phyloP scores from a whole-genome alignment of 2,888 invertebrate species.

The Bellardia pandia region DNA sequence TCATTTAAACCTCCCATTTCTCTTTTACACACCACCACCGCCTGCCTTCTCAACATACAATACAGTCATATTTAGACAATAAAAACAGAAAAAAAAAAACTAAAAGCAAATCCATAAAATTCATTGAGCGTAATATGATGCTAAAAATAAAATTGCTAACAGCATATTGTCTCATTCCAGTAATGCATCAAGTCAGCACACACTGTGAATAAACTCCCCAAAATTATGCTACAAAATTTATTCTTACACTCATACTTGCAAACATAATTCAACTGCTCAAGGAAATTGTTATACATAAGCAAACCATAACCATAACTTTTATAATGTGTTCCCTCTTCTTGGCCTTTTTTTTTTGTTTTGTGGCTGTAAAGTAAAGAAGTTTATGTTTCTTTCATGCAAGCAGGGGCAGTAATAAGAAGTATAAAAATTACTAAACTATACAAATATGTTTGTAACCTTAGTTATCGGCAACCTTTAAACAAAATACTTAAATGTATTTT shows the following conservation, averaged over 20 bases:
- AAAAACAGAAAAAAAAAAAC: not conserved
- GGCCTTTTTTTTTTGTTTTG: too few relatives aligned
- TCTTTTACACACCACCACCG: not conserved
- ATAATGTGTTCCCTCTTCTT: too few relatives aligned
- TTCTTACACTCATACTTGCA: not conserved
- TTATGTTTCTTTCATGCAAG: not conserved
- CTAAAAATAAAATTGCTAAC: conserved; percentile 52
- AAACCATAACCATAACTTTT: conserved; percentile 53
- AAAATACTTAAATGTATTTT: conserved; percentile 18
- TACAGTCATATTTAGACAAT: conserved; percentile 8
- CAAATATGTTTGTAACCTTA: conserved; percentile 38
- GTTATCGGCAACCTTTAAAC: conserved; percentile 35
- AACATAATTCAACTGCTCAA: conserved; percentile 37
- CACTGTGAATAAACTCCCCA: conserved; percentile 18
- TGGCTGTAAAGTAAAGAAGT: not conserved
- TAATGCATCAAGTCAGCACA: conserved; percentile 51
- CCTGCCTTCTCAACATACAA: not conserved
- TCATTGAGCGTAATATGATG: conserved; percentile 65
- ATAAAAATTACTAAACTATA: conserved; percentile 11
- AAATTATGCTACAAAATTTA: conserved; percentile 25
- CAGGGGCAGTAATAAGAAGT: not conserved
- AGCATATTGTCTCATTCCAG: conserved; percentile 58
- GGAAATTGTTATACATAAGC: conserved; percentile 44
- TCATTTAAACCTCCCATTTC: not conserved
- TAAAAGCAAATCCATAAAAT: conserved; percentile 50